Percentiles rank a stretch among this genome's conserved stretches.
phyloP scores from a whole-genome alignment of 1,140 invertebrate species.

The Teleopsis dalmanni region DNA sequence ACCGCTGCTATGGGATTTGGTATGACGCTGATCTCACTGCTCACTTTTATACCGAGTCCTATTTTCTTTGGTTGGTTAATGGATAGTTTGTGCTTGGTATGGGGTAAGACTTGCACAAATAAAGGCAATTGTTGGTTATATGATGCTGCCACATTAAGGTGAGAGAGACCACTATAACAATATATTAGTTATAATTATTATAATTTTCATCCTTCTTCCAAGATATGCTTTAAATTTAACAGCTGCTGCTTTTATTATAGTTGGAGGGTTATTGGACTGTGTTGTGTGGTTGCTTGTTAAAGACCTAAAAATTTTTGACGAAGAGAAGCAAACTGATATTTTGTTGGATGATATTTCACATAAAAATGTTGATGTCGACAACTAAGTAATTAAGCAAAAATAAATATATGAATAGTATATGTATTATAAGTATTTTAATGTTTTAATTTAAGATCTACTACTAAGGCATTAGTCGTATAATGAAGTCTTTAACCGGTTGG shows the following conservation, averaged over 20 bases:
- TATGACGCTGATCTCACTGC: slow-evolving; percentile 55
- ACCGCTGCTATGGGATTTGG: slow-evolving; percentile 59
- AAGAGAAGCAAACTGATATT: slow-evolving; percentile 43
- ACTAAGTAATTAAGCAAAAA: too few species aligned
- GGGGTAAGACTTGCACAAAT: slow-evolving; percentile 63
- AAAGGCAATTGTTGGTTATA: slow-evolving; percentile 69
- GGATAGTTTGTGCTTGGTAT: slow-evolving; percentile 61
- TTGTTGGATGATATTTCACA: too few species aligned
- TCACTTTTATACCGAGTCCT: slow-evolving; percentile 61
- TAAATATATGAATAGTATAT: too few species aligned
- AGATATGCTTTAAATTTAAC: slow-evolving; percentile 56
- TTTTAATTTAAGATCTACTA: too few species aligned
- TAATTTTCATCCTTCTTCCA: not conserved
- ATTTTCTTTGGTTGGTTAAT: slow-evolving; percentile 64
- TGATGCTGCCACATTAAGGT: slow-evolving; percentile 56
- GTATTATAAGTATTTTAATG: too few species aligned
- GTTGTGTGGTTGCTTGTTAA: slow-evolving; percentile 61
- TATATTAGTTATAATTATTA: not conserved
- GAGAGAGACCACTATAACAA: slow-evolving; percentile 9
- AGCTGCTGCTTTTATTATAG: slow-evolving; percentile 53
- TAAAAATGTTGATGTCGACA: too few species aligned
- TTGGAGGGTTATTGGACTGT: slow-evolving; percentile 56
- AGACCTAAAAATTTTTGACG: slow-evolving; percentile 61
- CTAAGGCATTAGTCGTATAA: too few species aligned
- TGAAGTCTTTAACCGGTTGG: too few species aligned